These are phyloP conservation scores for Zaprionus kolodkinae DNA, from an alignment of 1,140 invertebrate species.

Conservation along the genomic window DNA sequence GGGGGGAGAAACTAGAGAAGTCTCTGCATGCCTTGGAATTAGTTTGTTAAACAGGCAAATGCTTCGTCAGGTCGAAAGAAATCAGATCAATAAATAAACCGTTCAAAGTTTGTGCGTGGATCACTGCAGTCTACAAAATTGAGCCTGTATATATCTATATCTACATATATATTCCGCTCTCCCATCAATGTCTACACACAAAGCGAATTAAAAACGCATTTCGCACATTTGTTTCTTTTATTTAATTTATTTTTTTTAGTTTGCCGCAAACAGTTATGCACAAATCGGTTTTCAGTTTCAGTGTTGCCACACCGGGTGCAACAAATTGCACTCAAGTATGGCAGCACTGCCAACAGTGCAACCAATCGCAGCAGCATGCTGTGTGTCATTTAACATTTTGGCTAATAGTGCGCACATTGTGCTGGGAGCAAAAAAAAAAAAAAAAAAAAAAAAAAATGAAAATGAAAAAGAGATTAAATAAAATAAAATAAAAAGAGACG, in stretches of 20 bases:
- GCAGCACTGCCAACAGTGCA: constrained; percentile 10
- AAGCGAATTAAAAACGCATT: constrained; percentile 31
- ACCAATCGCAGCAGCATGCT: constrained; percentile 48
- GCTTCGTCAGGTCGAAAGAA: not conserved
- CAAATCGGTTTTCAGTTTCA: constrained; percentile 43
- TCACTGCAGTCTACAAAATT: not conserved
- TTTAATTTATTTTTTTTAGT: not conserved
- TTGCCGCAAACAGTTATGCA: constrained; percentile 29
- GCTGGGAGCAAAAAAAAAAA: constrained; percentile 50
- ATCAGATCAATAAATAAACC: constrained; percentile 5
- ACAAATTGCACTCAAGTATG: not conserved
- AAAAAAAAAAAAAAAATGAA: not conserved
- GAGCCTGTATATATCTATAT: not conserved
- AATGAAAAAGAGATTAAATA: no score
- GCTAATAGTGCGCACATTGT: constrained; percentile 81
- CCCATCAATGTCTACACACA: constrained; percentile 5
- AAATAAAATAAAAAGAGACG: constrained; percentile 44
- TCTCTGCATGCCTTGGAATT: constrained; percentile 12
- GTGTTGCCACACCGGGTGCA: constrained; percentile 7
- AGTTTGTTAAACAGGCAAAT: constrained; percentile 26
- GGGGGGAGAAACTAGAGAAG: not conserved
- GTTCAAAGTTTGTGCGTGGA: not conserved
- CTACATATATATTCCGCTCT: not conserved
- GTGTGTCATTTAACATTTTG: constrained; percentile 81
- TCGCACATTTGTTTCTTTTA: not conserved